These are phyloP conservation scores for Portevinia maculata DNA, from an alignment of 2,888 invertebrate species.

Conservation along the genomic window DNA sequence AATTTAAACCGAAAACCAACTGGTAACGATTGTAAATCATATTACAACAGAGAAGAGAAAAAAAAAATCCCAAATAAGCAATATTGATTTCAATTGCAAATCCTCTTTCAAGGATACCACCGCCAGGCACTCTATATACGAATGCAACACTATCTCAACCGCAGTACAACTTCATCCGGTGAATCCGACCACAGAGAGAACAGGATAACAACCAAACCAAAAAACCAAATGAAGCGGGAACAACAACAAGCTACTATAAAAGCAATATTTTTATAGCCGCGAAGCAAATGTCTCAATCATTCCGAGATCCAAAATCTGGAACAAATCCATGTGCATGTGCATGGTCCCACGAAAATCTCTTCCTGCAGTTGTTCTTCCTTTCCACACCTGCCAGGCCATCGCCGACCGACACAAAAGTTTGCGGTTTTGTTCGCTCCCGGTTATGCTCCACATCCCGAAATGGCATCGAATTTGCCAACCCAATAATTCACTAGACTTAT, in stretches of 20 bases:
- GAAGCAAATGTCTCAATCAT: slow-evolving; percentile 70
- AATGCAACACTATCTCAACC: slow-evolving; percentile 23
- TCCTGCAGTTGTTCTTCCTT: slow-evolving; percentile 56
- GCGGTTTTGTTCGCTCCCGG: slow-evolving; percentile 37
- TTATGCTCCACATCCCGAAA: slow-evolving; percentile 23
- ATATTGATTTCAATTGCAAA: slow-evolving; percentile 68
- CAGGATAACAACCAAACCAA: too few relatives aligned
- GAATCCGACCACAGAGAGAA: slow-evolving; percentile 35
- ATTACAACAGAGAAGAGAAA: slow-evolving; percentile 48
- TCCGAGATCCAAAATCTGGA: slow-evolving; percentile 50
- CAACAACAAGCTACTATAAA: slow-evolving; percentile 21
- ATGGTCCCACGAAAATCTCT: slow-evolving; percentile 62
- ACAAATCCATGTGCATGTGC: slow-evolving; percentile 65
- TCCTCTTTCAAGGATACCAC: slow-evolving; percentile 60
- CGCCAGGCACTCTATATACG: background rate
- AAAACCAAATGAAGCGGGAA: too few relatives aligned
- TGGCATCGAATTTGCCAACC: slow-evolving; percentile 52
- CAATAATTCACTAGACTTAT: slow-evolving; percentile 60
- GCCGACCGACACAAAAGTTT: slow-evolving; percentile 35
- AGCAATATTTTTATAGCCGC: slow-evolving; percentile 65
- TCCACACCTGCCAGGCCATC: slow-evolving; percentile 35
- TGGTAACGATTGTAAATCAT: slow-evolving; percentile 61
- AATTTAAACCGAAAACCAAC: slow-evolving; percentile 19
- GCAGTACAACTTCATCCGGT: slow-evolving; percentile 60
- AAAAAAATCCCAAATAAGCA: slow-evolving; percentile 65